Percentiles rank a stretch among this genome's conserved stretches.
Evolutionary conservation across 2,797 vertebrate species (phyloP).

Genomic region (Echiichthys vipera): DNA sequence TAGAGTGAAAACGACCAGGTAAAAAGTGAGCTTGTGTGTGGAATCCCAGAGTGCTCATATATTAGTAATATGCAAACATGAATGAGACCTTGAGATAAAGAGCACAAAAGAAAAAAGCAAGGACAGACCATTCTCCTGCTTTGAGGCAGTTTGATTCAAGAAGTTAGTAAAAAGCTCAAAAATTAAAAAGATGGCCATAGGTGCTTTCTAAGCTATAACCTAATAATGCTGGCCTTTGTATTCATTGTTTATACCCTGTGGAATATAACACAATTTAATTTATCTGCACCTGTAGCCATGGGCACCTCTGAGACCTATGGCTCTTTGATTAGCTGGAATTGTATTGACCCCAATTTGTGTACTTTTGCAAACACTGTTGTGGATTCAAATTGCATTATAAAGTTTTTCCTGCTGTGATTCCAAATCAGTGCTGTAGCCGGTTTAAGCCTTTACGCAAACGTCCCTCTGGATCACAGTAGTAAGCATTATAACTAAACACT

Average conservation of each 20-base stretch:
- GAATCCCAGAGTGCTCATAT: conserved; percentile 15
- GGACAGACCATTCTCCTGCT: neutral
- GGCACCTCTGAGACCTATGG: conserved; percentile 11
- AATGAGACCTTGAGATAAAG: conserved; percentile 26
- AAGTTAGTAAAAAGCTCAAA: conserved; percentile 58
- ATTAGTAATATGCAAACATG: conserved; percentile 37
- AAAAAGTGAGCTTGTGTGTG: conserved; percentile 12
- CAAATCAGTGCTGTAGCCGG: conserved; percentile 2
- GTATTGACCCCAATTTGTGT: conserved; percentile 1
- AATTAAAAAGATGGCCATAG: conserved; percentile 12
- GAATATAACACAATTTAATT: conserved; percentile 20
- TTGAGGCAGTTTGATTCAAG: conserved; percentile 37
- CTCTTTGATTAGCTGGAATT: conserved; percentile 2
- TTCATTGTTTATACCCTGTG: neutral
- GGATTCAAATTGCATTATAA: neutral
- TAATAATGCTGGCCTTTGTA: conserved; percentile 8
- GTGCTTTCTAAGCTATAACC: conserved; percentile 29
- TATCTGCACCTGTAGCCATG: conserved; percentile 7
- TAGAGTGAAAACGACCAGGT: neutral
- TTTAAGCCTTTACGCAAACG: neutral
- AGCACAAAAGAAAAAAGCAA: conserved; percentile 45
- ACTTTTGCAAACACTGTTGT: neutral
- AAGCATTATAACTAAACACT: neutral
- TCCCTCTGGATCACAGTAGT: neutral
- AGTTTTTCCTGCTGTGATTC: neutral